These are phyloP conservation scores for Drosophila equinoxialis DNA, from an alignment of 1,140 invertebrate species.

Conservation along the genomic window DNA sequence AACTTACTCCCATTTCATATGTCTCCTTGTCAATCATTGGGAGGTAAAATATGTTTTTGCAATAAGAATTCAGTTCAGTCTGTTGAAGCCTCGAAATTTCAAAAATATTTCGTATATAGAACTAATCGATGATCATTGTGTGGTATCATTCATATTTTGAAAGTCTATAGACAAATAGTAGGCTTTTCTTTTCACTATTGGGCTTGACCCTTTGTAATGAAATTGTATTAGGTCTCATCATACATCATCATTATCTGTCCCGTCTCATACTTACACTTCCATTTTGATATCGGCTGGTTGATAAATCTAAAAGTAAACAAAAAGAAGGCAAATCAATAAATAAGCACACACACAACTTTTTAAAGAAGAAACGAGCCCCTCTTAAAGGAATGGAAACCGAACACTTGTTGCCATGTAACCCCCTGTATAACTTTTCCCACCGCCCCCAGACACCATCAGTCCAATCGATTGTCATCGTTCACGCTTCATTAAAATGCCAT, in stretches of 20 bases:
- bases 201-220: background rate
- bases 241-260: background rate
- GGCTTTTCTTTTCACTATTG: background rate
- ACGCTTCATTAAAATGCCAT: conserved; percentile 70
- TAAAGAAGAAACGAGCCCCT: conserved; percentile 41
- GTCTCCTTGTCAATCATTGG: too few species aligned
- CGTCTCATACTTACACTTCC: conserved; percentile 61
- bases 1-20: too few species aligned
- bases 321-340: conserved; percentile 48
- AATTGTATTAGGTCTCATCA: background rate
- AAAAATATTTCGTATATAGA: background rate
- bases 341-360: conserved; percentile 7
- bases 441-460: conserved; percentile 18
- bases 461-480: conserved; percentile 55
- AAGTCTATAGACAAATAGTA: background rate
- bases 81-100: too few species aligned
- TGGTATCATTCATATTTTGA: background rate
- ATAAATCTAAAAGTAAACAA: conserved; percentile 57
- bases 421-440: background rate
- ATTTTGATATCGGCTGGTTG: conserved; percentile 63
- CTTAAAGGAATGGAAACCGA: conserved; percentile 10
- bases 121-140: background rate
- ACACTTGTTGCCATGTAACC: conserved; percentile 48
- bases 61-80: too few species aligned
- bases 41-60: too few species aligned